These are phyloP conservation scores for Caenorhabditis panamensis DNA, from an alignment of 2,888 invertebrate genomes.

Conservation along the genomic window DNA sequence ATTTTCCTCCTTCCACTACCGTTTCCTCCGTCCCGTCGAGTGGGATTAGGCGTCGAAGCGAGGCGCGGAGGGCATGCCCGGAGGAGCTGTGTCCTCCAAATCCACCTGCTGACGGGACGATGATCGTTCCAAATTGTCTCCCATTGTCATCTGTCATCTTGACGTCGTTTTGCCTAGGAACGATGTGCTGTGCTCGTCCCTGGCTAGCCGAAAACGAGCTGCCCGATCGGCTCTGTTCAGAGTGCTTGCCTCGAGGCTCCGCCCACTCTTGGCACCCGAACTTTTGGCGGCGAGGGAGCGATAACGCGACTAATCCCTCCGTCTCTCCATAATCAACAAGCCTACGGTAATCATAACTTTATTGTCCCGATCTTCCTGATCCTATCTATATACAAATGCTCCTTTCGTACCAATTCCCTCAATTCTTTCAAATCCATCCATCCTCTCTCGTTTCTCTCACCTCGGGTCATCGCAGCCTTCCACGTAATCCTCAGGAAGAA, in stretches of 20 bases:
- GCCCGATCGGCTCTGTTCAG: conserved; percentile 31
- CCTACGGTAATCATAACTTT: conserved; percentile 55
- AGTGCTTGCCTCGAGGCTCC: conserved; percentile 14
- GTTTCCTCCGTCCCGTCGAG: neutral
- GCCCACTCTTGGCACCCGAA: conserved; percentile 33
- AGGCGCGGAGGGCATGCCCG: conserved; percentile 4
- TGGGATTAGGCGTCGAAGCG: conserved; percentile 30
- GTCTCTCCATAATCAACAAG: conserved; percentile 36
- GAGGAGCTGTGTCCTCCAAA: conserved; percentile 31
- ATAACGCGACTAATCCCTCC: conserved; percentile 46
- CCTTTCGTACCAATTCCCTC: conserved; percentile 5
- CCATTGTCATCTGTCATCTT: conserved; percentile 14
- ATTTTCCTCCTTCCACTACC: neutral
- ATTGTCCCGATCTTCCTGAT: conserved; percentile 38
- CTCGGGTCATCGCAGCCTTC: neutral
- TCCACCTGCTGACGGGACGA: conserved; percentile 33
- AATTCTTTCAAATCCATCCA: neutral
- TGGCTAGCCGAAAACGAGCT: neutral
- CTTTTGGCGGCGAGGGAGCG: conserved; percentile 26
- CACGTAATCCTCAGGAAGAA: neutral
- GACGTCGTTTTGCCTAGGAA: neutral
- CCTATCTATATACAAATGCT: conserved; percentile 10
- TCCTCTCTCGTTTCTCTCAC: conserved; percentile 18
- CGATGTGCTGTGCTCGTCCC: neutral
- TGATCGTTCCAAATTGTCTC: conserved; percentile 10